Evolutionary conservation across 2,113 vertebrate species (phyloP).

Genomic region (Prochilodus magdalenae): DNA sequence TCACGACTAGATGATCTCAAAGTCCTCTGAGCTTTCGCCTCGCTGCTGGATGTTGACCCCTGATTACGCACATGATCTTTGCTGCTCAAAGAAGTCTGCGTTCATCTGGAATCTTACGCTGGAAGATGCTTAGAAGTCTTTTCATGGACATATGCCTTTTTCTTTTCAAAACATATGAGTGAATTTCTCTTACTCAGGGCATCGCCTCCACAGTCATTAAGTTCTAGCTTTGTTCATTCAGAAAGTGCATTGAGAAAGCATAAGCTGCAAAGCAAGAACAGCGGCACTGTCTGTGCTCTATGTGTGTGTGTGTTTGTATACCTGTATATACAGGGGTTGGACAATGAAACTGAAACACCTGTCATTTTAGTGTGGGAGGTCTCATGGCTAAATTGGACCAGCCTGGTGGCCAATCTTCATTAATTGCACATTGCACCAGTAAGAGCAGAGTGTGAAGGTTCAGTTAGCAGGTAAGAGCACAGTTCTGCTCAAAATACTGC

Average conservation of each 20-base stretch:
- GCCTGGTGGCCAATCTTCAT: too few species aligned
- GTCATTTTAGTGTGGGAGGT: too few species aligned
- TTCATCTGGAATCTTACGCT: background rate
- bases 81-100: background rate
- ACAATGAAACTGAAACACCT: too few species aligned
- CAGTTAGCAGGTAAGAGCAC: too few species aligned
- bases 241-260: background rate
- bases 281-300: background rate
- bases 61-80: conserved; percentile 8
- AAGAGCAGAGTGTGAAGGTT: too few species aligned
- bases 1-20: conserved; percentile 2
- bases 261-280: conserved; percentile 4
- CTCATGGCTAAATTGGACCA: too few species aligned
- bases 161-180: background rate
- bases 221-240: conserved; percentile 22
- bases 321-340: too few species aligned
- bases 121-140: background rate
- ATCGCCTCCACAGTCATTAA: background rate
- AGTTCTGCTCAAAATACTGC: too few species aligned
- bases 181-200: background rate
- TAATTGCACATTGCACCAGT: too few species aligned
- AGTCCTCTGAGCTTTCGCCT: background rate
- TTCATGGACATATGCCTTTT: background rate
- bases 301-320: too few species aligned
- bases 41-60: conserved; percentile 5